These are phyloP conservation scores for Pteropus alecto DNA, from an alignment of 2,113 vertebrate genomes.

Conservation along the genomic window DNA sequence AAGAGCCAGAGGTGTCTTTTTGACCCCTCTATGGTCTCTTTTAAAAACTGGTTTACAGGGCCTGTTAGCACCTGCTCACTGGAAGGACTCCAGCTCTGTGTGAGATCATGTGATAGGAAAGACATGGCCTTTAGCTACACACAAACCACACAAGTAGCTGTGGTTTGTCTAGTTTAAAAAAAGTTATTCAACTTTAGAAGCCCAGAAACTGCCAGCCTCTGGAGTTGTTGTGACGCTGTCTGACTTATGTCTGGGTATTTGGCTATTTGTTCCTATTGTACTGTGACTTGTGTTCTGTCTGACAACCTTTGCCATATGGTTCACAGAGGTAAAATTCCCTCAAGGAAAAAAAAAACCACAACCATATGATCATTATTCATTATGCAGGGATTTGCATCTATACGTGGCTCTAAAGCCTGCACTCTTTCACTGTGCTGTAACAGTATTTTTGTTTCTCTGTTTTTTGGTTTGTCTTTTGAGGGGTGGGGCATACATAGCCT, in stretches of 20 bases:
- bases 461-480: background rate
- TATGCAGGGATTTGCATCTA: background rate
- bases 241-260: constrained; percentile 5
- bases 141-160: constrained; percentile 81
- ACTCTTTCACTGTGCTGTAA: background rate
- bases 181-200: background rate
- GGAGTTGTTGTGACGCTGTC: constrained; percentile 36
- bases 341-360: background rate
- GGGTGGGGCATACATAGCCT: background rate
- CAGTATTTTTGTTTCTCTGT: background rate
- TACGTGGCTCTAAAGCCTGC: background rate
- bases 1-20: constrained; percentile 40
- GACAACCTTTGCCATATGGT: background rate
- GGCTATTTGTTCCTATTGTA: background rate
- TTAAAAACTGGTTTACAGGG: constrained; percentile 61
- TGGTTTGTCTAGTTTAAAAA: constrained; percentile 79
- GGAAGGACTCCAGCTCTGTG: constrained; percentile 78
- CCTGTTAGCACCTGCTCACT: constrained; percentile 81
- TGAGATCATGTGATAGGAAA: constrained; percentile 76
- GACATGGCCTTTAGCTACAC: constrained; percentile 66
- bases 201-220: constrained; percentile 19
- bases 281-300: background rate
- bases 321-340: background rate
- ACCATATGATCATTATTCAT: background rate
- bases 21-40: constrained; percentile 36